These are phyloP conservation scores for Physella acuta DNA, from an alignment of 1,140 invertebrate genomes.

Conservation along the genomic window DNA sequence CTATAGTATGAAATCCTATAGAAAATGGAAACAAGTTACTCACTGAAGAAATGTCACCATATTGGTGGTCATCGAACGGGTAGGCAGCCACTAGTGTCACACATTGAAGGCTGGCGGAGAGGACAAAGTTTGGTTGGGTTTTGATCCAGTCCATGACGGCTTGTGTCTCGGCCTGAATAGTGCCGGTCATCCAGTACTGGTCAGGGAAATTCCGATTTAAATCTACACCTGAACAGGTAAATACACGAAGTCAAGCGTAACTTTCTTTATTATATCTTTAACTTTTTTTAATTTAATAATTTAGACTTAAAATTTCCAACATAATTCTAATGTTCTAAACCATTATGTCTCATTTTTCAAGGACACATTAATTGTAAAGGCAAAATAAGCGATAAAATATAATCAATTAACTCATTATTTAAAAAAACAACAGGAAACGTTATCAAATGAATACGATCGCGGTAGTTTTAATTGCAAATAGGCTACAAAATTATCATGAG, in stretches of 20 bases:
- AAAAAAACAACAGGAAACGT: neutral
- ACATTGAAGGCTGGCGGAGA: constrained; percentile 94
- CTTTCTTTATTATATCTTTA: too few species aligned
- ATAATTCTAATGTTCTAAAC: neutral
- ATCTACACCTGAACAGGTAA: constrained; percentile 62
- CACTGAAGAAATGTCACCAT: neutral
- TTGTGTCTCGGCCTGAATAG: constrained; percentile 72
- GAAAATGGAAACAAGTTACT: constrained; percentile 4
- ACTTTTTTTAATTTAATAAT: neutral
- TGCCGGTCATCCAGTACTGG: constrained; percentile 66
- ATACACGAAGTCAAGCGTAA: too few species aligned
- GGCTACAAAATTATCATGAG: constrained; percentile 19
- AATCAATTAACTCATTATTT: neutral
- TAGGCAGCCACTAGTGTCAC: constrained; percentile 86
- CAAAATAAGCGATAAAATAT: neutral
- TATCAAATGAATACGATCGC: neutral
- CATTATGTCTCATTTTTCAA: neutral
- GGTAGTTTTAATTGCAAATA: too few species aligned
- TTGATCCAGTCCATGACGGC: constrained; percentile 90
- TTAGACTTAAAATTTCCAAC: neutral
- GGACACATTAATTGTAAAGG: neutral
- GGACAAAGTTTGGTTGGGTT: constrained; percentile 84
- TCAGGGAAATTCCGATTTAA: constrained; percentile 97
- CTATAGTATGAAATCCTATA: neutral
- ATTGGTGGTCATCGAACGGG: constrained; percentile 70